Evolutionary conservation across 2,797 vertebrate species (phyloP).

Genomic region (Chanos chanos): DNA sequence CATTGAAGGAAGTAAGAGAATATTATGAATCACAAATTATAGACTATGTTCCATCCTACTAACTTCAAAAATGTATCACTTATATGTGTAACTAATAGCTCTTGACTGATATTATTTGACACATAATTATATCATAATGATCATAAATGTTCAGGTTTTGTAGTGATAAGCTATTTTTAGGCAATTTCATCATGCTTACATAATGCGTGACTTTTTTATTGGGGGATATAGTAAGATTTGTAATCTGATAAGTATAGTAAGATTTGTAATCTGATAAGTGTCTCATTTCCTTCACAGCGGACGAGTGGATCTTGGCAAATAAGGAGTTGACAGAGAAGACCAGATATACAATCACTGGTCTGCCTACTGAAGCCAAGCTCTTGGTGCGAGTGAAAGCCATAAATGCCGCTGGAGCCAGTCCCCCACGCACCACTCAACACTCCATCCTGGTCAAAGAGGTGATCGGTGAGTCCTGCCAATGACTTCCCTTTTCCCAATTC

Average conservation of each 20-base stretch:
- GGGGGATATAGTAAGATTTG: neutral
- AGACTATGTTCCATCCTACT: too few species aligned
- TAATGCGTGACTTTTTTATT: too few species aligned
- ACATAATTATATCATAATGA: too few species aligned
- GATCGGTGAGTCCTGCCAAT: conserved; percentile 76
- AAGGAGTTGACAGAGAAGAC: conserved; percentile 88
- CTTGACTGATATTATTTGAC: too few species aligned
- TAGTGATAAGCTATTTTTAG: too few species aligned
- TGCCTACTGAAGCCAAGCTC: conserved; percentile 81
- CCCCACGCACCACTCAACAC: conserved; percentile 83
- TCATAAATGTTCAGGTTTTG: neutral
- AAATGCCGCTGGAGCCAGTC: conserved; percentile 86
- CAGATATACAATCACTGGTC: conserved; percentile 83
- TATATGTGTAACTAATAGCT: too few species aligned
- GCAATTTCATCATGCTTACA: too few species aligned
- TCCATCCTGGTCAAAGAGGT: conserved; percentile 91
- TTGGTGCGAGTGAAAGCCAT: conserved; percentile 90
- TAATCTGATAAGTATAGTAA: neutral
- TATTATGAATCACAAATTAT: too few species aligned
- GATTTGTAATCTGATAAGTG: neutral
- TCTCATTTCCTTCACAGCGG: conserved; percentile 60
- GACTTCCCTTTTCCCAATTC: neutral
- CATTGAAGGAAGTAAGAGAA: conserved; percentile 92
- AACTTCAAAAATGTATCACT: too few species aligned
- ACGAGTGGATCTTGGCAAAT: conserved; percentile 86